Evolutionary conservation across 2,113 vertebrate species (phyloP), one percentile per base, ranked within the genome.

Genomic region (Pseudorasbora parva): DNA sequence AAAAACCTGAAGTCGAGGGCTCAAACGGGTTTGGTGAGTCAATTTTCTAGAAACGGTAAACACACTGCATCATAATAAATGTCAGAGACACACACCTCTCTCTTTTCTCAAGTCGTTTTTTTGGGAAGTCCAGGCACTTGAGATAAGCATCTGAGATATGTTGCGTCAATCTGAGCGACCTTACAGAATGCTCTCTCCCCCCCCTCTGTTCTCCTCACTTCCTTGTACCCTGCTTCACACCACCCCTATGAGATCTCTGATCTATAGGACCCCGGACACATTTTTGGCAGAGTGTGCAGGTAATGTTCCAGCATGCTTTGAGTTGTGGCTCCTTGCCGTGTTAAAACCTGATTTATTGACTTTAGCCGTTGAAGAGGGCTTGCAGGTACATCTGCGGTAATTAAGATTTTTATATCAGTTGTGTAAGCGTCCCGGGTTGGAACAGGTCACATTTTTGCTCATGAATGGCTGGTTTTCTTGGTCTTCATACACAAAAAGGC

Each of bases 221-320:
- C 68, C 88, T 81, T 68, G 41, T 69, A 88, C 88, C 82, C 86
- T 84, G 83, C 85, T 89, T 91, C 68, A 74, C 86, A 90, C 89
- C 94, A 89, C 86, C 91, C 92, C 89, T 91, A 37, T 89, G 86
- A 82, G 89, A 72, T 0, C 83, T 90, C 90, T 93, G 92, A 94
- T 86, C 88, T 95, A 92, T 93, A 92, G 92, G 92, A 88, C 91
- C 92, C 89, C 80, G 91, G 93, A 94, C 94, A 94, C 88, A 93
- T 95, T 95, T 96, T 96, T 97, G 96, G 96, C 95, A 95, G 87
- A 15, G 77, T 84, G n/a, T 89, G 54, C 45, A 86, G 93, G 91
- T 92, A 93, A 85, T 12, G 90, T 96, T 94, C 91, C 92, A 94
- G 92, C 93, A 91, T 92, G 94, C 94, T 94, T 92, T 88, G 91